Percentiles rank a stretch among this genome's conserved stretches.
phyloP scores from a whole-genome alignment of 30 jellyfish, hydroid and myxozoan species.

The Aurelia aurita region DNA sequence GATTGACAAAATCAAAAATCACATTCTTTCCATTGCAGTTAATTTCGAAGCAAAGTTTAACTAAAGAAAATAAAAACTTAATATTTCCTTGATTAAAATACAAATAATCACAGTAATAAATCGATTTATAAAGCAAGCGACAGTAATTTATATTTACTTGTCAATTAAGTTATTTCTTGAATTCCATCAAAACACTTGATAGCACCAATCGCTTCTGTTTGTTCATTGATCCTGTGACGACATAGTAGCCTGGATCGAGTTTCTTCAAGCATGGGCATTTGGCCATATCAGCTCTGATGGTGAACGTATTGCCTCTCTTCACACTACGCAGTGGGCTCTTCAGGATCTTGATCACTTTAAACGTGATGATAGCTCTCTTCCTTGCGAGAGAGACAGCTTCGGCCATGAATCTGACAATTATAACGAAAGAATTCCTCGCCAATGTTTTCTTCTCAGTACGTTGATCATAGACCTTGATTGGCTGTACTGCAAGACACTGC shows the following conservation, averaged over 20 bases:
- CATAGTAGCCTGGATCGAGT: conserved; percentile 34
- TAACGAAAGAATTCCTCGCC: conserved; percentile 3
- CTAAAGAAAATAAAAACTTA: no score
- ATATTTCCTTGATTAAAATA: no score
- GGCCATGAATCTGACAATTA: conserved; percentile 18
- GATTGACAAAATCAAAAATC: no score
- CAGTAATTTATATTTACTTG: no score
- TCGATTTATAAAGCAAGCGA: no score
- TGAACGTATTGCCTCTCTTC: conserved; percentile 10
- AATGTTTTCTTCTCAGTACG: neutral
- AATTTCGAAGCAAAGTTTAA: no score
- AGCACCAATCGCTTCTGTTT: conserved; percentile 9
- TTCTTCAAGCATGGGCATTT: conserved; percentile 23
- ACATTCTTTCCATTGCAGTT: no score
- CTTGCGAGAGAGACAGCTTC: conserved; percentile 1
- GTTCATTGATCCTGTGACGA: conserved; percentile 35
- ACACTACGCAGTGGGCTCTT: conserved; percentile 12
- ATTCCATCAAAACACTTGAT: conserved; percentile 17
- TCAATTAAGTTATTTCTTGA: neutral
- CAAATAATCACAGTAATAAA: no score
- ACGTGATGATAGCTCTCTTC: conserved; percentile 1
- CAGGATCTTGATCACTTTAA: conserved; percentile 12
- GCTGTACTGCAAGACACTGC: conserved; percentile 16
- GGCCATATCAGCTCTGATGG: conserved; percentile 18
- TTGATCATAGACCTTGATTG: neutral